Evolutionary conservation across 2,113 vertebrate genomes (phyloP).

Genomic region (Ramphastos sulfuratus): DNA sequence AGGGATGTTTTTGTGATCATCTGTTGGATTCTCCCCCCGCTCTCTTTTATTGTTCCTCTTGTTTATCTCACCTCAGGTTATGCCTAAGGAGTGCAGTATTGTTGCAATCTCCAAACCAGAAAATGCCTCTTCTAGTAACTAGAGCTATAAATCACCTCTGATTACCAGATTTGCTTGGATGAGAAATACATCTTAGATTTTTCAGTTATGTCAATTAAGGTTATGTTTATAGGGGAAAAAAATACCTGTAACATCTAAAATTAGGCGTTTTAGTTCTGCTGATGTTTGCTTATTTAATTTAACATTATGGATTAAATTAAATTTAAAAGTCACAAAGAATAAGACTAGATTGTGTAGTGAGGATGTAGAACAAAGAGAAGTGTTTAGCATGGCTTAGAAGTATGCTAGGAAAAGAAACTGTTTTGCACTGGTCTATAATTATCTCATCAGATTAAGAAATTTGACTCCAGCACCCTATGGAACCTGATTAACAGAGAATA

Average conservation of each 20-base stretch:
- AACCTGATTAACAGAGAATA: not conserved
- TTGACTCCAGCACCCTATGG: not conserved
- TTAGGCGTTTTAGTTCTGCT: not conserved
- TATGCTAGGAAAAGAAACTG: not conserved
- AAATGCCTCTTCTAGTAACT: conserved; percentile 40
- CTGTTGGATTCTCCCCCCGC: accelerated
- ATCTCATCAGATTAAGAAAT: not conserved
- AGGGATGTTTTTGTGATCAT: not conserved
- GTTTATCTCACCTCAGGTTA: not conserved
- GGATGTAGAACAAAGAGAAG: not conserved
- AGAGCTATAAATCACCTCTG: conserved; percentile 43
- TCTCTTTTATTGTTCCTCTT: not conserved
- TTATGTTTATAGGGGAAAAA: conserved; percentile 12
- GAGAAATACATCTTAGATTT: conserved; percentile 24
- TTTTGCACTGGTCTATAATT: not conserved
- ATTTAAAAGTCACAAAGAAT: not conserved
- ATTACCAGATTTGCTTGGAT: conserved; percentile 19
- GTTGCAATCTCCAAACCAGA: conserved; percentile 21
- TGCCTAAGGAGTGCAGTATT: not conserved
- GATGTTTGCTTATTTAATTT: not conserved
- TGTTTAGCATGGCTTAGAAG: not conserved
- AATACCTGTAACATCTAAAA: conserved; percentile 20
- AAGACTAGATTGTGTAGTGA: not conserved
- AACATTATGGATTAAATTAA: not conserved
- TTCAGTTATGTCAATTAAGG: conserved; percentile 31